A percentile compares a stretch with the other conserved stretches of the same genome.
Conservation (phyloP, 2,113 vertebrate species). For the Rafetus swinhoei region DNA sequence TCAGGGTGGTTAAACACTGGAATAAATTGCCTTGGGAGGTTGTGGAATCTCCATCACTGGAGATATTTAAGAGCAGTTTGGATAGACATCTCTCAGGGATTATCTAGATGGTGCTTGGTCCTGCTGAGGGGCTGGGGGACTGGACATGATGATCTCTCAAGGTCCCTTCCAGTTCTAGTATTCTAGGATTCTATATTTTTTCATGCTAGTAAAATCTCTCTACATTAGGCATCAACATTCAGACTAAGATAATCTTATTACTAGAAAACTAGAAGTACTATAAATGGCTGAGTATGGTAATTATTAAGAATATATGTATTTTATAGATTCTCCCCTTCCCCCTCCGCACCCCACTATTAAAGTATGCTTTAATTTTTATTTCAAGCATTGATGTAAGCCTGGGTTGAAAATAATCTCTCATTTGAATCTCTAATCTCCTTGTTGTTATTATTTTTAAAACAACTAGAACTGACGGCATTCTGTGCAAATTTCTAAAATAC, state of each 20-base stretch:
- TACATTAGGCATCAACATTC: accelerated
- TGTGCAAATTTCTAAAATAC: not conserved
- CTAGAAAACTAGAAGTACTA: not conserved
- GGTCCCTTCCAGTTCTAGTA: no score
- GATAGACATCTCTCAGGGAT: no score
- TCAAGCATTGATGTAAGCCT: not conserved
- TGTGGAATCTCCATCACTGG: no score
- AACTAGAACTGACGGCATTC: accelerated
- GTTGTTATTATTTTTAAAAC: not conserved
- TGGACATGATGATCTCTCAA: no score
- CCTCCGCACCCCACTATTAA: not conserved
- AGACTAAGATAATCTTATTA: not conserved
- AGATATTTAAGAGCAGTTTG: no score
- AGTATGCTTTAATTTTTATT: not conserved
- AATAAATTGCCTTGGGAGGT: no score
- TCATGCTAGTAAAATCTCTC: not conserved
- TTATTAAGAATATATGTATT: not conserved
- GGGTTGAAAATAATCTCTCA: not conserved
- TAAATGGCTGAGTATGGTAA: not conserved
- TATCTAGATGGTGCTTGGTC: no score
- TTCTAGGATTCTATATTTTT: not conserved
- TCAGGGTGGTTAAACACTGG: no score
- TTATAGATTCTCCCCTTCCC: not conserved
- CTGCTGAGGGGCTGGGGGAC: no score
- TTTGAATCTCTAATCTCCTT: not conserved